phyloP scores from a whole-genome alignment of 1,140 invertebrate genomes.

The Periplaneta americana region DNA sequence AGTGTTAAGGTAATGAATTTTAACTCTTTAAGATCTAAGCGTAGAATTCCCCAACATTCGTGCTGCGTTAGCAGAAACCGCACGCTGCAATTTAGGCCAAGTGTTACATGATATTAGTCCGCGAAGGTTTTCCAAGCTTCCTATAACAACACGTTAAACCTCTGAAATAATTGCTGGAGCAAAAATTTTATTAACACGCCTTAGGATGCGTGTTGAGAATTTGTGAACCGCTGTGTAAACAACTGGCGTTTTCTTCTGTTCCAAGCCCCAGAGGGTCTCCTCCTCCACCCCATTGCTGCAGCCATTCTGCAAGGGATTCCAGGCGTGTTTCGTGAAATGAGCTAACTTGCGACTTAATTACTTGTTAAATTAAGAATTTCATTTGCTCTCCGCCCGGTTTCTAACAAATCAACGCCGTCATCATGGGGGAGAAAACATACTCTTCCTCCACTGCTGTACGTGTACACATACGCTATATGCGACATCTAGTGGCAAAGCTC shows the following conservation, averaged over 20 bases:
- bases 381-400: conserved; percentile 8
- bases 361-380: conserved; percentile 25
- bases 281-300: background rate
- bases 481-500: background rate
- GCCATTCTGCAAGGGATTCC: conserved; percentile 4
- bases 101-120: background rate
- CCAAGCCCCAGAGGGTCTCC: background rate
- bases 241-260: background rate
- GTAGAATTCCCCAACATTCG: too few relatives aligned
- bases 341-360: conserved; percentile 23
- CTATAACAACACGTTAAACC: background rate
- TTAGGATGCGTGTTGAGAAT: background rate
- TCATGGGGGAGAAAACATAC: background rate
- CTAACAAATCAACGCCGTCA: background rate
- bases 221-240: background rate
- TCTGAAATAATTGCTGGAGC: background rate
- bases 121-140: background rate
- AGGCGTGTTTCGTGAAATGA: conserved; percentile 13
- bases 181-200: background rate
- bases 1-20: background rate
- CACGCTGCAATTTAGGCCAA: background rate
- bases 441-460: too few relatives aligned
- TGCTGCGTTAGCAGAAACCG: background rate
- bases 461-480: background rate
- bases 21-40: too few relatives aligned